Conservation (phyloP, 2,113 vertebrate genomes). For the Tetrax tetrax region DNA sequence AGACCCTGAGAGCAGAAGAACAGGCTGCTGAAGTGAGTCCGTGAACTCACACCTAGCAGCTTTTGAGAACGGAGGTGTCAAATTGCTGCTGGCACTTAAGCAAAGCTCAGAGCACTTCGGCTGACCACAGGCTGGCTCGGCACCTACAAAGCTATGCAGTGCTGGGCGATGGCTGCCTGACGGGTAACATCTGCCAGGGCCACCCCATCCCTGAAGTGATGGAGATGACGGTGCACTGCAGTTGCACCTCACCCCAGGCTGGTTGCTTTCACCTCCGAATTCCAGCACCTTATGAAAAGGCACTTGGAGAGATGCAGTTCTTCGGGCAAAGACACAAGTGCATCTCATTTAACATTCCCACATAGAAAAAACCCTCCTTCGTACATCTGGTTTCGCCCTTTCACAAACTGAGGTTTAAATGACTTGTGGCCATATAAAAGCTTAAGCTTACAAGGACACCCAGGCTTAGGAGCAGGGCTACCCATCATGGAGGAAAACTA, state of each 20-base stretch:
- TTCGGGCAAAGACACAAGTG: background rate
- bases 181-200: background rate
- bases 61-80: background rate
- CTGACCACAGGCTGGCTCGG: background rate
- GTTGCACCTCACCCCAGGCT: background rate
- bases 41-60: rapidly evolving
- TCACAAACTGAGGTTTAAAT: background rate
- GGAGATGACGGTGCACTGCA: background rate
- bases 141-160: background rate
- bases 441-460: background rate
- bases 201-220: background rate
- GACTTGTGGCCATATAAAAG: background rate
- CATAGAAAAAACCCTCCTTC: background rate
- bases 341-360: background rate
- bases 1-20: background rate
- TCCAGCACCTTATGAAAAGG: background rate
- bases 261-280: background rate
- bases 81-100: background rate
- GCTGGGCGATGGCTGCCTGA: background rate
- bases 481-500: background rate
- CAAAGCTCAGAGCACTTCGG: background rate
- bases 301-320: background rate
- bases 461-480: background rate
- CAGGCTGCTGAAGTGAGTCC: background rate
- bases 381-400: background rate